A percentile compares a stretch with the other conserved stretches of the same genome.
phyloP scores from a whole-genome alignment of 2,888 invertebrate genomes.

The Agriopis leucophaearia region DNA sequence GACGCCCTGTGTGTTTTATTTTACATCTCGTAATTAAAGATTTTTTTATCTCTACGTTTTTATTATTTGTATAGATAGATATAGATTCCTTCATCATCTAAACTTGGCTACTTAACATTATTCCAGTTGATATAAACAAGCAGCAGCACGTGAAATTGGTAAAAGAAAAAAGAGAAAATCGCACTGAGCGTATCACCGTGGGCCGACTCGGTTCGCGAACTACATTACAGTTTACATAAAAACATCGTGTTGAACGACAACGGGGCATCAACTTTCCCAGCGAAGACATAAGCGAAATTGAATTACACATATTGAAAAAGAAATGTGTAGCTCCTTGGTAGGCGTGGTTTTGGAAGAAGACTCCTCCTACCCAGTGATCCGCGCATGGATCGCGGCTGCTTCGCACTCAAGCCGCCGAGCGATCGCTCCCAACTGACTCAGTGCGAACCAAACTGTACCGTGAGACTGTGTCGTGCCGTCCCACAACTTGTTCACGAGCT shows the following conservation, averaged over 20 bases:
- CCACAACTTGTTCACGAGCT: conserved; percentile 64
- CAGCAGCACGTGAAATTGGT: conserved; percentile 81
- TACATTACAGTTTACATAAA: conserved; percentile 87
- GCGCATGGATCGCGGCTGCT: conserved; percentile 78
- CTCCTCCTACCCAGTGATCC: conserved; percentile 80
- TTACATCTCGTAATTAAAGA: no score
- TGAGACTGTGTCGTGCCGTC: conserved; percentile 63
- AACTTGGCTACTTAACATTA: conserved; percentile 56
- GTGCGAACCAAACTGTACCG: conserved; percentile 63
- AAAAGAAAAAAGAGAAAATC: conserved; percentile 76
- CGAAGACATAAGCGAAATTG: conserved; percentile 87
- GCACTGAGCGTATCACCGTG: conserved; percentile 73
- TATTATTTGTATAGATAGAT: no score
- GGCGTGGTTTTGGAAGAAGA: conserved; percentile 80
- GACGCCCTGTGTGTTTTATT: no score
- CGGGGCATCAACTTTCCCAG: conserved; percentile 86
- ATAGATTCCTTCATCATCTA: conserved; percentile 49
- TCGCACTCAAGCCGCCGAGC: conserved; percentile 68
- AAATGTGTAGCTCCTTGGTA: conserved; percentile 86
- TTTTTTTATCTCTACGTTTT: no score
- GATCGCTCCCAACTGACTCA: conserved; percentile 63
- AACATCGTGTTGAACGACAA: conserved; percentile 86
- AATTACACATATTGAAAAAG: conserved; percentile 87
- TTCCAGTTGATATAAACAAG: conserved; percentile 70
- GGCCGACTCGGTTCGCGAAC: conserved; percentile 82